Evolutionary conservation across 2,888 invertebrate genomes (phyloP).

Genomic region (Dendrolimus pini): DNA sequence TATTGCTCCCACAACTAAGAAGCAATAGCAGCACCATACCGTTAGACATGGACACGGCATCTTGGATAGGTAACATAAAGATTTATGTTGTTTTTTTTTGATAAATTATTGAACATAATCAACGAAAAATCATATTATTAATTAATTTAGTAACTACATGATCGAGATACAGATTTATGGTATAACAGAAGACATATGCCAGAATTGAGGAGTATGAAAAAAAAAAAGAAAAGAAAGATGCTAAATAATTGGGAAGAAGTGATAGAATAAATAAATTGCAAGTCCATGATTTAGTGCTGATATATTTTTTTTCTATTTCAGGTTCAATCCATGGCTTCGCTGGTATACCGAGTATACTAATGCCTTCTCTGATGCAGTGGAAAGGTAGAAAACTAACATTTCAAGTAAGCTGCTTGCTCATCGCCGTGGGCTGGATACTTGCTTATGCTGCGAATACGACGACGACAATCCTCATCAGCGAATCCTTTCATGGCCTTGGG

Average conservation of each 20-base stretch:
- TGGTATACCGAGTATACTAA: constrained; percentile 3
- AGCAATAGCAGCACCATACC: neutral
- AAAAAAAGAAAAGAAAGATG: too few relatives aligned
- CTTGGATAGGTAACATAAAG: neutral
- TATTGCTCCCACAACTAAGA: neutral
- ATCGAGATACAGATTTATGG: too few relatives aligned
- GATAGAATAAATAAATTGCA: too few relatives aligned
- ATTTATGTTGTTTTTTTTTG: too few relatives aligned
- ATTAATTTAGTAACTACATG: too few relatives aligned
- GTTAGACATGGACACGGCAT: neutral
- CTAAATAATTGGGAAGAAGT: too few relatives aligned
- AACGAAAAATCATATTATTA: too few relatives aligned
- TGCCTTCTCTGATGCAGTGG: constrained; percentile 6
- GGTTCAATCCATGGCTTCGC: constrained; percentile 7
- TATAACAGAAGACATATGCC: too few relatives aligned
- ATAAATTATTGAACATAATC: too few relatives aligned
- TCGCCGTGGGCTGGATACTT: constrained; percentile 4
- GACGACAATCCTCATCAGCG: constrained; percentile 1
- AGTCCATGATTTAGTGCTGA: too few relatives aligned
- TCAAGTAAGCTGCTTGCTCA: constrained; percentile 1
- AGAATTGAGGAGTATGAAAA: too few relatives aligned
- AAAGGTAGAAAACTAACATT: constrained; percentile 6
- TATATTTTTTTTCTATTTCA: constrained; percentile 2
- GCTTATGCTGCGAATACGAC: neutral
- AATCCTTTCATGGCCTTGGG: constrained; percentile 6